Base-by-base conservation (phyloP, 2,888 invertebrate genomes). In the Cyclophora albipunctata region DNA sequence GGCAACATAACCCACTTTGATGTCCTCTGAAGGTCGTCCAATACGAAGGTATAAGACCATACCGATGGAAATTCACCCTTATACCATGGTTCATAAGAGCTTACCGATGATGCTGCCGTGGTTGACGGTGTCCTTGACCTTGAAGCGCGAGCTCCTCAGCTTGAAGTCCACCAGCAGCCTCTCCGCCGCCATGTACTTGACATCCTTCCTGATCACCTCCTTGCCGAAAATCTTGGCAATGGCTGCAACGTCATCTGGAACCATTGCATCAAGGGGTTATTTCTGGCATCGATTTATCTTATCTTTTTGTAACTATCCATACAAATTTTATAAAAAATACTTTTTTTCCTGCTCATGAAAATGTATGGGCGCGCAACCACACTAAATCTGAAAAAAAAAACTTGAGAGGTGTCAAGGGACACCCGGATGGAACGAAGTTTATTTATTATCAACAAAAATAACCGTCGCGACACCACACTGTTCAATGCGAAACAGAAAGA, bases 91-190 rank as follows among this genome's bases (percentile, higher is more conserved):
- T 20, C 20, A 20, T 20, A 20, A 20, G 20, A 20, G 20, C 77
- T 84, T 86, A 91, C 95, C 95, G 64, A 95, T 92, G 50, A 95
- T 90, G 62, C 93, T 94, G 67, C 93, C 93, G 47, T 93, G 91
- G 75, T 95, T 95, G 54, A 95, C 89, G 4, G 92, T 90, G 63
- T 95, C 95, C 56, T 90, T 82, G 33, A 94, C 91, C 62, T 92
- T 91, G 81, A 95, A 94, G 64, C 93, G 81, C 3, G 94, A 92
- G 54, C 91, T 91, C 54, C 91, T 90, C 54, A 95, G 81, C 64
- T 91, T 92, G 78, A 94, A 95, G 77, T 94, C 94, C 0, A 94
- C 90, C 33, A 91, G 73, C 66, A 95, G 82, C 51, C 92, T 90
- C 3, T 92, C 92, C 3, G 93, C 92, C 62, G 89, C 88, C 93